Evolutionary conservation across 2,888 invertebrate species (phyloP), one percentile per base, ranked within the genome.

Genomic region (Falcaria lacertinaria): DNA sequence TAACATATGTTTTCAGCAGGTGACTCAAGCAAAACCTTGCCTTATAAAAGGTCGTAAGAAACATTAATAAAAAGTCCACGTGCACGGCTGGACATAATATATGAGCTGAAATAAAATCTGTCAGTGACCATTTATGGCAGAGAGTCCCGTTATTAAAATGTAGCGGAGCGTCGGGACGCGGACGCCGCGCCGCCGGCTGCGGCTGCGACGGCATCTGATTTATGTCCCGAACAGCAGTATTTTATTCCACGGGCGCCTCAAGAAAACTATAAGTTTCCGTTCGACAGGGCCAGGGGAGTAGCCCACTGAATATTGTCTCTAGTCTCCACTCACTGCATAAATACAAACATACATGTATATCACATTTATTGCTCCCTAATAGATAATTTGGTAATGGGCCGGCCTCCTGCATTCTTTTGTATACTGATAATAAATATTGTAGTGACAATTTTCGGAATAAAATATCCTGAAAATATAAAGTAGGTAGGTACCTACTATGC

Each of bases 251-350:
- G 84, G 86, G 86, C 86, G 88, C 86, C 88, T 88, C 87, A 89
- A 88, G 80, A 80, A 85, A 86, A 83, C 89, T 89, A 88, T 88
- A 89, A 89, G 88, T 88, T 88, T 87, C 85, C 86, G 87, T 85
- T 87, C 79, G 86, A 81, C 79, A 83, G 79, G 81, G 76, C 81
- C 80, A 77, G 80, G 86, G 88, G 85, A 82, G 80, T 74, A 76
- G 82, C 78, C 79, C 82, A 83, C 80, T 87, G 87, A 87, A 89
- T 88, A 88, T 87, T 88, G 88, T 88, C 87, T 80, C 81, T 78
- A 77, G 88, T 88, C 87, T 80, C 82, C 78, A 76, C 74, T 76
- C 73, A 58, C 74, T 80, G 75, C 80, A 81, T 81, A 85, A 80
- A 84, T 85, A 84, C 77, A 70, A 80, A 81, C 81, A 82, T 75